Percentiles rank a stretch among this genome's conserved stretches.
These are phyloP conservation scores for Campoletis raptor DNA, from an alignment of 2,888 invertebrate species.

Conservation along the genomic window DNA sequence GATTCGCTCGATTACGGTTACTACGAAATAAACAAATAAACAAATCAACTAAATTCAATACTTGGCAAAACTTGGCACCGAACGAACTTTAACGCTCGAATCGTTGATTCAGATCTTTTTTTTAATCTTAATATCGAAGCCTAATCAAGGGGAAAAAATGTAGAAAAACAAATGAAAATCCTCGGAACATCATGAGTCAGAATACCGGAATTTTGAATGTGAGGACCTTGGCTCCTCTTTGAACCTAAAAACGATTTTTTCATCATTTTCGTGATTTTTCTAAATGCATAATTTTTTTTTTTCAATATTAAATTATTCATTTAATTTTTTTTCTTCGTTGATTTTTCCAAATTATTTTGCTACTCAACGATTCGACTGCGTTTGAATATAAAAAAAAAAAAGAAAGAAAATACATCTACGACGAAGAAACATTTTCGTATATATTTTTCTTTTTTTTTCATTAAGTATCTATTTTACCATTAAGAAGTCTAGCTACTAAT, in stretches of 20 bases:
- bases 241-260: background rate
- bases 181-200: too few species aligned
- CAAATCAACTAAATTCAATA: background rate
- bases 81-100: conserved; percentile 41
- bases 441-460: conserved; percentile 52
- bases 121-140: background rate
- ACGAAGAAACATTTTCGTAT: conserved; percentile 14
- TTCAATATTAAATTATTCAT: too few species aligned
- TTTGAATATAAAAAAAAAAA: background rate
- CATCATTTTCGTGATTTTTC: too few species aligned
- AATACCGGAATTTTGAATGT: too few species aligned
- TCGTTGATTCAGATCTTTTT: conserved; percentile 19
- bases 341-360: too few species aligned
- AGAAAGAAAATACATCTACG: conserved; percentile 39
- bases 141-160: background rate
- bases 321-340: too few species aligned
- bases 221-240: too few species aligned
- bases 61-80: conserved; percentile 40
- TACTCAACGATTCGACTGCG: background rate
- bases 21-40: background rate
- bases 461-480: conserved; percentile 13
- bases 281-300: too few species aligned
- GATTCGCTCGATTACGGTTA: background rate
- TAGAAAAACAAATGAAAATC: too few species aligned
- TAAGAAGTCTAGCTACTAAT: conserved; percentile 57